A percentile compares a stretch with the other conserved stretches of the same genome.
These are phyloP conservation scores for Ernsta delagoae DNA, from an alignment of 2,888 invertebrate genomes.

Conservation along the genomic window DNA sequence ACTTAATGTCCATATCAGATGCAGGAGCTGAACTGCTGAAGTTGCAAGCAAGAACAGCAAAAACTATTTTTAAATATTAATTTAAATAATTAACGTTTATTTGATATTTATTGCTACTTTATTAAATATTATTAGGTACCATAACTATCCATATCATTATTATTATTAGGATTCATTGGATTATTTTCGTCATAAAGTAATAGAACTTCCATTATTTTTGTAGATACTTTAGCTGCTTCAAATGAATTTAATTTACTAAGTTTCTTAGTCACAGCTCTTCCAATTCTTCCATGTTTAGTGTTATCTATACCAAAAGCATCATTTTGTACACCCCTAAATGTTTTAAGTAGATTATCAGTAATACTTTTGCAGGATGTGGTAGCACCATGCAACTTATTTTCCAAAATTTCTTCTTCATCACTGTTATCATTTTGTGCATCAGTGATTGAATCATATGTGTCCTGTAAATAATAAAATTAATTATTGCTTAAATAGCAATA, in stretches of 20 bases:
- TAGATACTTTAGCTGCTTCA: constrained; percentile 61
- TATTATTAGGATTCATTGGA: constrained; percentile 69
- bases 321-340: constrained; percentile 67
- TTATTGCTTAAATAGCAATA: too few relatives aligned
- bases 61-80: too few relatives aligned
- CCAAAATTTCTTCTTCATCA: constrained; percentile 50
- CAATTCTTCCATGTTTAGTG: constrained; percentile 60
- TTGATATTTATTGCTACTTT: not conserved
- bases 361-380: constrained; percentile 56
- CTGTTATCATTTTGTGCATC: constrained; percentile 47
- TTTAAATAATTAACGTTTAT: too few relatives aligned
- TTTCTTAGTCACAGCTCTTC: constrained; percentile 58
- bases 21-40: too few relatives aligned
- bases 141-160: constrained; percentile 1
- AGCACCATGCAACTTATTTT: constrained; percentile 44
- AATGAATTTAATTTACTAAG: constrained; percentile 59
- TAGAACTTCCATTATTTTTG: constrained; percentile 68
- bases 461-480: constrained; percentile 24
- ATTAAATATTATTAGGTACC: constrained; percentile 1
- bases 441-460: constrained; percentile 29
- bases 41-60: too few relatives aligned
- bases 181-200: constrained; percentile 66
- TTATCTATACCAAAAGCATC: constrained; percentile 63
- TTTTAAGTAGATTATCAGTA: constrained; percentile 60
- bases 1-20: too few relatives aligned